A percentile compares a stretch with the other conserved stretches of the same genome.
Conservation (phyloP, 2,113 vertebrate species). For the Grus americana region DNA sequence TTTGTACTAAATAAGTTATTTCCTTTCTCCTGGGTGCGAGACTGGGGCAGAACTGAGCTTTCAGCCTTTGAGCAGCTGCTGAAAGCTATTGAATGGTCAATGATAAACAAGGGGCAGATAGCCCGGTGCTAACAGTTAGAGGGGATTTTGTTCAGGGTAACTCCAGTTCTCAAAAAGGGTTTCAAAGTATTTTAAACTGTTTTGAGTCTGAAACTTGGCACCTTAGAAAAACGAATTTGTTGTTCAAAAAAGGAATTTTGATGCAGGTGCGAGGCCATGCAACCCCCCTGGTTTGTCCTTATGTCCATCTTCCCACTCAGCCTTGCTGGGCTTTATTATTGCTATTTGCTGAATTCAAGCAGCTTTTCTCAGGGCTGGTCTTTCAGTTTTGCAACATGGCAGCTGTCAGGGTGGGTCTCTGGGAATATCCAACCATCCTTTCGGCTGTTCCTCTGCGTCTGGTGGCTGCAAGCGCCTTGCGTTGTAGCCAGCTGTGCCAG, state of each 20-base stretch:
- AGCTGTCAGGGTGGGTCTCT: neutral
- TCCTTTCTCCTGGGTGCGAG: neutral
- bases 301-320: neutral
- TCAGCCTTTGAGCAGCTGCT: neutral
- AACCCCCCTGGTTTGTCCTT: neutral
- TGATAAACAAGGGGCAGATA: neutral
- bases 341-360: neutral
- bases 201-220: neutral
- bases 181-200: neutral
- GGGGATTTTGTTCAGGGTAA: neutral
- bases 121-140: neutral
- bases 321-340: neutral
- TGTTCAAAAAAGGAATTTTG: neutral
- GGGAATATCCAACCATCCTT: fast-evolving
- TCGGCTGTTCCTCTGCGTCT: fast-evolving
- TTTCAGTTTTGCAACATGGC: fast-evolving
- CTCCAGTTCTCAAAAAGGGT: neutral
- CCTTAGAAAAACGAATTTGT: fast-evolving
- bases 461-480: neutral
- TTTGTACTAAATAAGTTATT: neutral
- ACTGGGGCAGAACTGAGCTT: neutral
- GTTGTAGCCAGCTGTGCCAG: neutral
- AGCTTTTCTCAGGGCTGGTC: neutral
- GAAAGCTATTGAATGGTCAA: neutral
- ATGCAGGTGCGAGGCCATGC: neutral